Percentiles rank a stretch among this genome's conserved stretches.
Conservation (phyloP, 30 jellyfish, hydroid and myxozoan species). For the Pseudorhiza aurosa region DNA sequence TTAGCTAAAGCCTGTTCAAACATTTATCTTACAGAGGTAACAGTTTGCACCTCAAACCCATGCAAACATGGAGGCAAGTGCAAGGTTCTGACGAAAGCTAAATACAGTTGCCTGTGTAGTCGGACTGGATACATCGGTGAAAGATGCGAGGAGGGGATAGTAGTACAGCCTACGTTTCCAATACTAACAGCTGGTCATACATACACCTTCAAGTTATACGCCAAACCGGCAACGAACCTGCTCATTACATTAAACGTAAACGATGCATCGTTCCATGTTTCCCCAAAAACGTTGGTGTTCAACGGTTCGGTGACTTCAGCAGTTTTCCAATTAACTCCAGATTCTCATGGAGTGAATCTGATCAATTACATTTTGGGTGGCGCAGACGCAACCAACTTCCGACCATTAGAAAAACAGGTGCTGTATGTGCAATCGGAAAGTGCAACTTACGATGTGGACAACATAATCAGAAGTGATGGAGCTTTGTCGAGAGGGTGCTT, state of each 20-base stretch:
- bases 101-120: conserved; percentile 46
- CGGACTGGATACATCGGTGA: conserved; percentile 57
- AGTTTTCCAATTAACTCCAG: not conserved
- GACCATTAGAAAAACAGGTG: conserved; percentile 16
- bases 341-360: conserved; percentile 24
- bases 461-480: conserved; percentile 33
- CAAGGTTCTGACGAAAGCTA: not conserved
- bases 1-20: no score
- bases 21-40: conserved; percentile 59
- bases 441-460: not conserved
- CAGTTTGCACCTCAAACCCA: conserved; percentile 74
- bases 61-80: conserved; percentile 69
- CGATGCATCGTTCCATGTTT: not conserved
- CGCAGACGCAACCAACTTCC: conserved; percentile 17
- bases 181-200: not conserved
- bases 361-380: conserved; percentile 26
- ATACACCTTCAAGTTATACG: conserved; percentile 24
- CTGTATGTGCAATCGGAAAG: conserved; percentile 8
- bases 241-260: conserved; percentile 5
- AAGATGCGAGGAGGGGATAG: conserved; percentile 54
- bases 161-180: conserved; percentile 41
- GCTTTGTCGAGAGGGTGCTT: conserved; percentile 28
- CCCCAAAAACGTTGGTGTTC: conserved; percentile 38
- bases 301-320: not conserved
- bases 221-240: conserved; percentile 45